These are phyloP conservation scores for Mythimna ferrago DNA, from an alignment of 2,888 invertebrate species.

Conservation along the genomic window DNA sequence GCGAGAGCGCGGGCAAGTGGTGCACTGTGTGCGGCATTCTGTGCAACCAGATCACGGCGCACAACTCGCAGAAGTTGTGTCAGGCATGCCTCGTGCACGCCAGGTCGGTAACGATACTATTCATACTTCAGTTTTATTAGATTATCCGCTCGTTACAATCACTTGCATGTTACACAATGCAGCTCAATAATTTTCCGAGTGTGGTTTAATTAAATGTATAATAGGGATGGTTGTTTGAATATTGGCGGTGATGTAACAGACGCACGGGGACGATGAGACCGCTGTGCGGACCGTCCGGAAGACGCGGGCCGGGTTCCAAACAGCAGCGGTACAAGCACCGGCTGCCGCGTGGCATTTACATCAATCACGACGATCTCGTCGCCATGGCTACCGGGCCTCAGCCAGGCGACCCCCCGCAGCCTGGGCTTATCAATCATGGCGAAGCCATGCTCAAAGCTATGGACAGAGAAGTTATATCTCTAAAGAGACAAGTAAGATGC, in stretches of 20 bases:
- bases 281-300: conserved; percentile 93
- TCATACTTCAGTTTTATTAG: conserved; percentile 65
- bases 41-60: conserved; percentile 88
- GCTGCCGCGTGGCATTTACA: conserved; percentile 99
- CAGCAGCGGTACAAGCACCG: conserved; percentile 93
- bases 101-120: conserved; percentile 87
- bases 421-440: conserved; percentile 92
- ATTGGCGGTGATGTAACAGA: conserved; percentile 91
- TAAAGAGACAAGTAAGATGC: conserved; percentile 98
- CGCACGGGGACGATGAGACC: conserved; percentile 95
- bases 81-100: conserved; percentile 91
- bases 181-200: conserved; percentile 67
- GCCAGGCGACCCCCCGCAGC: conserved; percentile 89
- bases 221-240: conserved; percentile 78
- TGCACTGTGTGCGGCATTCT: conserved; percentile 90
- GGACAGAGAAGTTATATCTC: conserved; percentile 98
- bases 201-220: conserved; percentile 66
- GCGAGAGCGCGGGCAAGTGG: conserved; percentile 85
- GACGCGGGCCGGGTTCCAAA: conserved; percentile 89
- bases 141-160: conserved; percentile 65
- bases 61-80: conserved; percentile 90
- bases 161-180: conserved; percentile 72
- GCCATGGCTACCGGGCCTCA: conserved; percentile 96
- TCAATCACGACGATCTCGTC: conserved; percentile 99
- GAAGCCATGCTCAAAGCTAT: conserved; percentile 97